These are phyloP conservation scores for Paragorgia papillata DNA, from an alignment of 92 coral and sea anemone genomes.

Conservation along the genomic window DNA sequence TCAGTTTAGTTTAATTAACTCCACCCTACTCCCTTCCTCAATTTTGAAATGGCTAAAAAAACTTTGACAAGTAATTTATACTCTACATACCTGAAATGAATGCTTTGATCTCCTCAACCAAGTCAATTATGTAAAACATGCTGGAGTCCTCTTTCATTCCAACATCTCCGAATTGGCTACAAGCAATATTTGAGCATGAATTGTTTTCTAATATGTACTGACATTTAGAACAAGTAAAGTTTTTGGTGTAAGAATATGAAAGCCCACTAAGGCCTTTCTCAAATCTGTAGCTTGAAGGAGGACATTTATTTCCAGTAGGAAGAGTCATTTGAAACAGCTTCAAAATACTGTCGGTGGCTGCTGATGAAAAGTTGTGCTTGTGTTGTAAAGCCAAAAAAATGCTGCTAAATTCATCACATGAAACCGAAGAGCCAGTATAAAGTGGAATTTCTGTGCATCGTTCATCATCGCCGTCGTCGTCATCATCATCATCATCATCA, in stretches of 20 bases:
- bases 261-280: conserved; percentile 52
- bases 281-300: conserved; percentile 57
- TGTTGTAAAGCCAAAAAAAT: conserved; percentile 58
- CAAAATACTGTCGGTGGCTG: conserved; percentile 61
- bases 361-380: conserved; percentile 65
- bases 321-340: conserved; percentile 47
- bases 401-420: conserved; percentile 54
- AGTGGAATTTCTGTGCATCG: conserved; percentile 44
- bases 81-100: conserved; percentile 43
- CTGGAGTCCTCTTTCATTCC: conserved; percentile 37
- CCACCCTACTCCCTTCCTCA: too few relatives aligned
- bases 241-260: conserved; percentile 46
- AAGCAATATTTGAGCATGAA: conserved; percentile 47
- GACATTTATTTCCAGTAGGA: conserved; percentile 60
- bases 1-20: too few relatives aligned
- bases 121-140: conserved; percentile 44
- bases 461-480: conserved; percentile 14
- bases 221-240: conserved; percentile 60
- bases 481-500: conserved; percentile 1
- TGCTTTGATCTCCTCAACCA: conserved; percentile 32
- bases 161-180: conserved; percentile 17
- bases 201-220: conserved; percentile 56
- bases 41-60: too few relatives aligned
- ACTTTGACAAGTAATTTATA: too few relatives aligned
- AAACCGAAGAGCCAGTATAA: conserved; percentile 55